Base-by-base conservation (phyloP, 2,113 vertebrate genomes). In the Lophura nycthemera region DNA sequence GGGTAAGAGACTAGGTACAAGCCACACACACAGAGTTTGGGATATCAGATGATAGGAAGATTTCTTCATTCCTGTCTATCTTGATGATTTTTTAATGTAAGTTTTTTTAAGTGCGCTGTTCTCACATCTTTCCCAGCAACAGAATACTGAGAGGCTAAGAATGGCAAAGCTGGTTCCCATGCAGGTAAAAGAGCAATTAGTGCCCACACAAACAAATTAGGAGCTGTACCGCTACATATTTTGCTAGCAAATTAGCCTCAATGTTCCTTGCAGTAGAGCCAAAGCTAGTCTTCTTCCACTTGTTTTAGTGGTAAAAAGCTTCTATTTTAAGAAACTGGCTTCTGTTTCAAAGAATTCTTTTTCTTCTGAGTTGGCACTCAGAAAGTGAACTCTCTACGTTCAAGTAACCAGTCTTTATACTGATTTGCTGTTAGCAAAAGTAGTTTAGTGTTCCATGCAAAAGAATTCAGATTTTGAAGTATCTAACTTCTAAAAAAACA, bases 41-140 rank as follows among this genome's bases (percentile, higher is more conserved):
- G 15, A 6, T 66, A 64, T 64, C 38, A 50, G 47, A 36, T 73
- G n/a, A 48, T 6, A 64, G 13, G 13, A 89, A 54, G 30, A 38
- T 22, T 56, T 20, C 6, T 71, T 77, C 3, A 2, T 27, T 65
- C 54, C 34, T 47, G 17, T 81, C 29, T 74, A 40, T 56, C 38
- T 45, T 0, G 0, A 56, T 25, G 10, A 82, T 25, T 54, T 34
- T 34, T 60, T 54, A 67, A 59, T 6, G 2, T 3, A 18, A 0
- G 34, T 38, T 88, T 86, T 38, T 52, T 9, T 3, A 88, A 83
- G 16, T 3, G 10, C 22, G n/a, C 8, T 72, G 48, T 8, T 32
- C 11, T 18, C 42, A 72, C 32, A 57, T 8, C 21, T 42, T 38
- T 1, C 4, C 30, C 52, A 85, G 59, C 32, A 79, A 79, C 20